These are phyloP conservation scores for Caretta caretta DNA, from an alignment of 2,113 vertebrate genomes.

Conservation along the genomic window DNA sequence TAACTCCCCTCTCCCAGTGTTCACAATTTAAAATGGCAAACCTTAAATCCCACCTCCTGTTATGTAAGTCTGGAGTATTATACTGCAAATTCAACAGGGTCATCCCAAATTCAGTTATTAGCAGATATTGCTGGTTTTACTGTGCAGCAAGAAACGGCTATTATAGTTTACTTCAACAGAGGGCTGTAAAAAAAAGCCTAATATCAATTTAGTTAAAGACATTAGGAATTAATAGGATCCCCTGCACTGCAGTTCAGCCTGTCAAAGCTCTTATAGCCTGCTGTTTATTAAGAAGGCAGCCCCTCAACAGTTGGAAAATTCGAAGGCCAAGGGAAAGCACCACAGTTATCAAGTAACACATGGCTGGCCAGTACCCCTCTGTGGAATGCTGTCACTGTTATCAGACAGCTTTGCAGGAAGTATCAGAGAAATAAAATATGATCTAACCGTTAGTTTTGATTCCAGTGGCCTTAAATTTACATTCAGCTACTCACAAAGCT, in stretches of 20 bases:
- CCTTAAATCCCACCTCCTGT: neutral
- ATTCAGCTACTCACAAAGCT: neutral
- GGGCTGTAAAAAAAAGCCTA: neutral
- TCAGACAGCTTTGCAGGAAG: neutral
- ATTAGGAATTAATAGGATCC: rapidly evolving
- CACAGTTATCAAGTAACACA: rapidly evolving
- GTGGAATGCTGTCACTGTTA: neutral
- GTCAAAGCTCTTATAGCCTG: neutral
- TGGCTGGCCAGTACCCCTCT: neutral
- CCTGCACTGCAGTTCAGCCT: rapidly evolving
- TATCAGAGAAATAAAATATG: neutral
- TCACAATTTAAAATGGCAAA: neutral
- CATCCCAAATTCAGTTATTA: neutral
- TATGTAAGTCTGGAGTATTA: rapidly evolving
- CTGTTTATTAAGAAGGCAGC: neutral
- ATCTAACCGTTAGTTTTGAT: neutral
- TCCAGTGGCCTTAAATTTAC: neutral
- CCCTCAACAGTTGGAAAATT: neutral
- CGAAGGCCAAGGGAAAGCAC: rapidly evolving
- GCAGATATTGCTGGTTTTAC: neutral
- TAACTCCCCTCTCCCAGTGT: neutral
- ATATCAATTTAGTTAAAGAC: rapidly evolving
- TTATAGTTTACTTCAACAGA: rapidly evolving
- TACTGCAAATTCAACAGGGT: rapidly evolving
- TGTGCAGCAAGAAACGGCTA: rapidly evolving